These are phyloP conservation scores for Melanocharis versteri DNA, from an alignment of 2,113 vertebrate species.

Conservation along the genomic window DNA sequence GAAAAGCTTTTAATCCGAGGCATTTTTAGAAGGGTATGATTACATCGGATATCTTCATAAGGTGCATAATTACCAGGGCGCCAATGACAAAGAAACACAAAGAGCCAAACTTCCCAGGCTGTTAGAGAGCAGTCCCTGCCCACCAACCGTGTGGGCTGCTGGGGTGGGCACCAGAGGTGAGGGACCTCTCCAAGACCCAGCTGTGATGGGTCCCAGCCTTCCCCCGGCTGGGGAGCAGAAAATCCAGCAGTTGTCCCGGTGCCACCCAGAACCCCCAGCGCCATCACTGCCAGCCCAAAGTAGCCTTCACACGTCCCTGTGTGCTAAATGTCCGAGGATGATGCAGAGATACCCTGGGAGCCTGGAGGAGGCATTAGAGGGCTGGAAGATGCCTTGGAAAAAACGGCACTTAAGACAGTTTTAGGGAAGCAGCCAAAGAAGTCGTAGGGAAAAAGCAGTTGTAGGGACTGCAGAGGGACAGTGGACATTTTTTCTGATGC, in stretches of 20 bases:
- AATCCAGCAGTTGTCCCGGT: neutral
- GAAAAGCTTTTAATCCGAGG: conserved; percentile 81
- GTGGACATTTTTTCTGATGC: accelerated
- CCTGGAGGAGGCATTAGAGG: neutral
- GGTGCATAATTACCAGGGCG: conserved; percentile 66
- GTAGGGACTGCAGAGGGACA: neutral
- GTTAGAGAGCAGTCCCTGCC: neutral
- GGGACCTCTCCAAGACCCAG: neutral
- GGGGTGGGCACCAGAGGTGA: neutral
- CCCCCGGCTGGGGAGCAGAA: accelerated
- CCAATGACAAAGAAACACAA: conserved; percentile 57
- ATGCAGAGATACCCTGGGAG: neutral
- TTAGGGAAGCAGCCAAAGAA: neutral
- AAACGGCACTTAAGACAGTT: neutral
- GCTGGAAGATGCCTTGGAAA: neutral
- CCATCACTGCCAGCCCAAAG: accelerated
- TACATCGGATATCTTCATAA: conserved; percentile 72
- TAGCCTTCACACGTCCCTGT: accelerated
- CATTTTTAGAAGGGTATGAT: conserved; percentile 77
- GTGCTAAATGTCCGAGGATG: neutral
- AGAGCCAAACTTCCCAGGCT: conserved; percentile 25
- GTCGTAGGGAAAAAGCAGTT: neutral
- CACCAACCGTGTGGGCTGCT: neutral
- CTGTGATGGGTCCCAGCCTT: neutral
- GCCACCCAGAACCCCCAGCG: neutral